Base-by-base conservation (phyloP, 2,797 vertebrate species). In the Myotis findleyi region DNA sequence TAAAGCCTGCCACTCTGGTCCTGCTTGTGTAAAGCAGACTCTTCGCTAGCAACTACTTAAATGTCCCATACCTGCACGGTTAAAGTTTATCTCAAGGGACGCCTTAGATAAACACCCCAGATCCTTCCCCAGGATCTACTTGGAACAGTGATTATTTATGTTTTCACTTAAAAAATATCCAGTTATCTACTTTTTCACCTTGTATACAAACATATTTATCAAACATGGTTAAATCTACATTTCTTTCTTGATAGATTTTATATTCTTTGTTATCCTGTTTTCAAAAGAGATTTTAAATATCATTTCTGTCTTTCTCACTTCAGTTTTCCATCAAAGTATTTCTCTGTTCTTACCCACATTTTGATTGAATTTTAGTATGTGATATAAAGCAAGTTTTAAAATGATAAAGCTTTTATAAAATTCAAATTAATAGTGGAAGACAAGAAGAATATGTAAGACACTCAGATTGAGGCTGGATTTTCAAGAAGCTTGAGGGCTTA, bases 201-300 rank as follows among this genome's bases (percentile, higher is more conserved):
- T 17, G 9, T 49, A 44, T 9, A 55, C 3, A 89, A 83, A 83
- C 4, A 18, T 69, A 36, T 62, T 75, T 83, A 73, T n/a, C 44
- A 82, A 82, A 83, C 23, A 51, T 30, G 20, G 36, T 79, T 68
- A 57, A 79, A 86, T 91, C n/a, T 55, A 62, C 9, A 41, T 44
- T 88, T 82, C 8, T 82, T 75, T 87, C 27, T 83, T 75, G 86
- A 71, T 17, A 64, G 13, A 20, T 64, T 86, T 87, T 77, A 41
- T 51, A 41, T 20, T 71, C 14, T 80, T 89, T 80, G 30, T 76
- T 72, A 44, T 81, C 68, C 27, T 93, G n/a, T 93, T 95, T 96
- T 82, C 55, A n/a, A 53, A n/a, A 38, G 87, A 68, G 27, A 27
- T 83, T 64, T 73, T 55, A 82, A 94, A 85, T 73, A 16, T 17